A percentile compares a stretch with the other conserved stretches of the same genome.
Conservation (phyloP, 2,113 vertebrate species). For the Actenoides hombroni region DNA sequence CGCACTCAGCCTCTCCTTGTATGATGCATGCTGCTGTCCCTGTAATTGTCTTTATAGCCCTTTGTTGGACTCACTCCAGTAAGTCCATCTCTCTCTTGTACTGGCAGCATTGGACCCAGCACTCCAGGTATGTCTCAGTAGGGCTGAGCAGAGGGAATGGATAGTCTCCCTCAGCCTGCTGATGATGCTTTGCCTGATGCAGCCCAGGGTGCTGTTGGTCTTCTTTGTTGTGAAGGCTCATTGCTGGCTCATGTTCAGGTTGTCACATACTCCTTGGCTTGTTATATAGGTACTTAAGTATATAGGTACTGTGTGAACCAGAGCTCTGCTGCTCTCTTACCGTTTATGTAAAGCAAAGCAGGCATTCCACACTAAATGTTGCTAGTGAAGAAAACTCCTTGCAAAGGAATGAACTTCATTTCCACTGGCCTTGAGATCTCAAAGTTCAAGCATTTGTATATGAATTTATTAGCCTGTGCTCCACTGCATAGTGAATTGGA, state of each 20-base stretch:
- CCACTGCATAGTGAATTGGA: neutral
- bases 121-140: neutral
- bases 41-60: neutral
- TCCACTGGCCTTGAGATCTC: neutral
- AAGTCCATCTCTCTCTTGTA: neutral
- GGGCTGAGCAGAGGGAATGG: neutral
- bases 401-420: neutral
- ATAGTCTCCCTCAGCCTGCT: neutral
- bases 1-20: neutral
- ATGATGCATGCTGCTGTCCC: neutral
- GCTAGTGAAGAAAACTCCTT: neutral
- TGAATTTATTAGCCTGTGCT: neutral
- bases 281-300: neutral
- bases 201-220: neutral
- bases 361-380: neutral
- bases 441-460: neutral
- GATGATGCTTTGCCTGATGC: neutral
- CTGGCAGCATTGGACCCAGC: neutral
- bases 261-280: neutral
- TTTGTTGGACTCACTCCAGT: neutral
- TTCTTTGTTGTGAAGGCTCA: neutral
- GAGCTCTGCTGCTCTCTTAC: neutral
- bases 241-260: neutral
- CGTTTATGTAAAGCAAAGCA: neutral
- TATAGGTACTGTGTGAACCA: neutral